Percentiles rank a stretch among this genome's conserved stretches.
Conservation (phyloP, 2,797 vertebrate genomes). For the Rhabdomys pumilio region DNA sequence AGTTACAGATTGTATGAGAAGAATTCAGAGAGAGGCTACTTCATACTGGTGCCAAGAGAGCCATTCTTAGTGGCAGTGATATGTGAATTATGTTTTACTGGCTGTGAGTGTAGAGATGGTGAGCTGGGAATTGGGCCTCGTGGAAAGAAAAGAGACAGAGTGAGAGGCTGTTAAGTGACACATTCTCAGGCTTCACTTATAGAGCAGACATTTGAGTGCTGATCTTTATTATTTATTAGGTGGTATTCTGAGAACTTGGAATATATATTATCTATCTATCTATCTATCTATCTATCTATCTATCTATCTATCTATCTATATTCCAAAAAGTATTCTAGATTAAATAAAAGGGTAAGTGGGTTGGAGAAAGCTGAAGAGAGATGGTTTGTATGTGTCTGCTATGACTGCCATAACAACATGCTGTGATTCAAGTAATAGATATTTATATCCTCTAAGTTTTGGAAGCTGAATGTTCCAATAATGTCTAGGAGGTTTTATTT, state of each 20-base stretch:
- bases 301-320: no score
- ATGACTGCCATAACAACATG: background rate
- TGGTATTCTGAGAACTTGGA: background rate
- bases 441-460: background rate
- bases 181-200: background rate
- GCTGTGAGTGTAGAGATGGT: background rate
- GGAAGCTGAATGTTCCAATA: background rate
- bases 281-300: no score
- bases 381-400: background rate
- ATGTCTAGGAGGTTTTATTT: background rate
- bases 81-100: slow-evolving; percentile 4
- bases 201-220: background rate
- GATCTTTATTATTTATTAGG: background rate
- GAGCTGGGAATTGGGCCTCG: background rate
- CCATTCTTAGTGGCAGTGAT: background rate
- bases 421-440: background rate
- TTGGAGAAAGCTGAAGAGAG: background rate
- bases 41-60: background rate
- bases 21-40: background rate
- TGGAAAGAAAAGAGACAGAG: slow-evolving; percentile 10
- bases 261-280: background rate
- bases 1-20: background rate
- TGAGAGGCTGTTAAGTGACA: background rate
- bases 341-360: background rate
- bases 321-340: background rate